These are phyloP conservation scores for Rhynchomys soricoides DNA, from an alignment of 2,113 vertebrate species.

Conservation along the genomic window DNA sequence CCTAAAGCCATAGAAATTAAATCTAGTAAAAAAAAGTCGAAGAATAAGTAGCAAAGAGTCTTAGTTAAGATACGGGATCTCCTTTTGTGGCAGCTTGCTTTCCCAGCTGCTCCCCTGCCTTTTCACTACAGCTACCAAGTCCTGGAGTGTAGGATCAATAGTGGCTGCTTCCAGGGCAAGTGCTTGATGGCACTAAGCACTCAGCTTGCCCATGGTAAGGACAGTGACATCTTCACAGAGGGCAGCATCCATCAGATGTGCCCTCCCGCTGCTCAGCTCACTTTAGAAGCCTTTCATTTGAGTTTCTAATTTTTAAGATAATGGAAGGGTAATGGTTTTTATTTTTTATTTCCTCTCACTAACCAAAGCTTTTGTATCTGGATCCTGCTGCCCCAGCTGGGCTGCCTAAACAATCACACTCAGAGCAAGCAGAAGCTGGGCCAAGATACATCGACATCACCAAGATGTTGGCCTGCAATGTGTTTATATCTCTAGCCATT, in stretches of 20 bases:
- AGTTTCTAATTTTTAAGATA: slow-evolving; percentile 70
- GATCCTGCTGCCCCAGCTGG: slow-evolving; percentile 41
- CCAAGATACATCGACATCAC: not conserved
- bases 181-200: not conserved
- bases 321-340: slow-evolving; percentile 70
- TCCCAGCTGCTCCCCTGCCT: not conserved
- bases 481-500: not conserved
- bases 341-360: slow-evolving; percentile 61
- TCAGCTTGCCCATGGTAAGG: not conserved
- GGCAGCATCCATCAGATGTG: slow-evolving; percentile 62
- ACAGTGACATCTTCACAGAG: slow-evolving; percentile 61
- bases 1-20: not conserved
- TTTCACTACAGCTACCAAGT: not conserved
- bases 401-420: slow-evolving; percentile 18
- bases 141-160: not conserved
- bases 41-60: not conserved
- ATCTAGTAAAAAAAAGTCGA: not conserved
- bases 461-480: not conserved
- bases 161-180: slow-evolving; percentile 34
- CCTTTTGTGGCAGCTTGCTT: not conserved
- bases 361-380: slow-evolving; percentile 20
- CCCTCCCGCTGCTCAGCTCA: slow-evolving; percentile 64
- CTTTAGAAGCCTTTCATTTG: slow-evolving; percentile 70
- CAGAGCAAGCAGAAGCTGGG: slow-evolving; percentile 10
- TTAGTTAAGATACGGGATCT: not conserved